Evolutionary conservation across 2,113 vertebrate species (phyloP).

Genomic region (Gallinago undulata): DNA sequence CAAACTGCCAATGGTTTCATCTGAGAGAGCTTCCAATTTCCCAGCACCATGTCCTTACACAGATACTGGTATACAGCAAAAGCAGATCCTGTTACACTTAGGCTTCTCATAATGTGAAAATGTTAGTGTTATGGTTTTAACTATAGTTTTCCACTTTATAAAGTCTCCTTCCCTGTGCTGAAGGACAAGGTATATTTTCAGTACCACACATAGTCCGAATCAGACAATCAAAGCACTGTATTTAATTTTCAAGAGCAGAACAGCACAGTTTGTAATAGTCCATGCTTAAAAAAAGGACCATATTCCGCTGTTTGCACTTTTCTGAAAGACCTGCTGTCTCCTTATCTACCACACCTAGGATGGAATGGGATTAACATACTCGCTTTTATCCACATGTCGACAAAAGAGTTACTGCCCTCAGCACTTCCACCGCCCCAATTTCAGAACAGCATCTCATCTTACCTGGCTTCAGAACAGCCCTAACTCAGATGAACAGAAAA

Average conservation of each 20-base stretch:
- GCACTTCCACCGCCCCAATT: neutral
- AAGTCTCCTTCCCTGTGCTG: neutral
- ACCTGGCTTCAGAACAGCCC: neutral
- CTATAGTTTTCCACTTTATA: neutral
- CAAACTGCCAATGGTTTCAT: neutral
- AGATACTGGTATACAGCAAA: neutral
- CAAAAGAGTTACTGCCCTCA: neutral
- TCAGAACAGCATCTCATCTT: neutral
- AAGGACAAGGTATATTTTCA: neutral
- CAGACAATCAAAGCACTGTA: accelerated
- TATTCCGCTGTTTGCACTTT: neutral
- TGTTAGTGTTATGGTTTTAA: neutral
- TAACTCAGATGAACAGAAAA: neutral
- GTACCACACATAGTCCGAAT: accelerated
- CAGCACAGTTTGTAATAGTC: neutral
- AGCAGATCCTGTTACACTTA: neutral
- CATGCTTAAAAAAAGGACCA: neutral
- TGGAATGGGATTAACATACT: neutral
- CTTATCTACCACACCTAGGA: neutral
- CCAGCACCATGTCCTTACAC: neutral
- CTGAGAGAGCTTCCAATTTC: neutral
- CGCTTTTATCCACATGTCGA: neutral
- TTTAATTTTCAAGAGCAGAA: neutral
- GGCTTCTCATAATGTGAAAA: neutral
- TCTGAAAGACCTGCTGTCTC: neutral